A percentile compares a stretch with the other conserved stretches of the same genome.
Conservation (phyloP, 2,888 invertebrate genomes). For the Ormyrus thymus region DNA sequence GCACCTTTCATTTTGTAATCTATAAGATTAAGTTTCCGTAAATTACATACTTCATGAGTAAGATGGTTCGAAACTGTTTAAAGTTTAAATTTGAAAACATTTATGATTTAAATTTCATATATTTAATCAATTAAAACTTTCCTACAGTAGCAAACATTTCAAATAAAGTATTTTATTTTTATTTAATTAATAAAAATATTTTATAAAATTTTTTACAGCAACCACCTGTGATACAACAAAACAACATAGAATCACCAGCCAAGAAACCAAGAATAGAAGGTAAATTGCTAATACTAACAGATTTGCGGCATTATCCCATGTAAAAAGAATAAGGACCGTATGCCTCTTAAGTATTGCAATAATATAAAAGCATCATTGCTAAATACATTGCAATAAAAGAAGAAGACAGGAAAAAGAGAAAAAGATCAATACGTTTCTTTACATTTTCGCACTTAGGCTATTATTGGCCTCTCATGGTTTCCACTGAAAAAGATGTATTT, state of each 20-base stretch:
- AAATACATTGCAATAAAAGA: slow-evolving; percentile 55
- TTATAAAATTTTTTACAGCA: slow-evolving; percentile 59
- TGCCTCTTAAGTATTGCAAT: slow-evolving; percentile 45
- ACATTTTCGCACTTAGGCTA: slow-evolving; percentile 46
- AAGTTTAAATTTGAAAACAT: no score
- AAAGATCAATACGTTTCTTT: slow-evolving; percentile 49
- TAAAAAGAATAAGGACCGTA: slow-evolving; percentile 38
- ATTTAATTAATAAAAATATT: slow-evolving; percentile 12
- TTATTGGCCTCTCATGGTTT: slow-evolving; percentile 37
- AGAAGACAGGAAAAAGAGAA: slow-evolving; percentile 55
- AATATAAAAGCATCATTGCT: slow-evolving; percentile 57
- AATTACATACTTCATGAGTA: no score
- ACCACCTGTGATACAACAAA: slow-evolving; percentile 63
- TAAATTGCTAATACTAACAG: slow-evolving; percentile 68
- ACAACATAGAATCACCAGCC: slow-evolving; percentile 66
- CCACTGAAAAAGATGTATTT: slow-evolving; percentile 45
- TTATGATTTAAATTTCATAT: no score
- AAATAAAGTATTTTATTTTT: background rate
- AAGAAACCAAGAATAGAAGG: slow-evolving; percentile 72
- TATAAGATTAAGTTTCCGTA: no score
- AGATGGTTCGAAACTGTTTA: no score
- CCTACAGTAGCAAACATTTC: no score
- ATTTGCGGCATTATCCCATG: slow-evolving; percentile 58
- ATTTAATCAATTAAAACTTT: no score
- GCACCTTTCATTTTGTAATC: no score